Evolutionary conservation across 1,140 invertebrate species (phyloP).

Genomic region (Vanessa atalanta): DNA sequence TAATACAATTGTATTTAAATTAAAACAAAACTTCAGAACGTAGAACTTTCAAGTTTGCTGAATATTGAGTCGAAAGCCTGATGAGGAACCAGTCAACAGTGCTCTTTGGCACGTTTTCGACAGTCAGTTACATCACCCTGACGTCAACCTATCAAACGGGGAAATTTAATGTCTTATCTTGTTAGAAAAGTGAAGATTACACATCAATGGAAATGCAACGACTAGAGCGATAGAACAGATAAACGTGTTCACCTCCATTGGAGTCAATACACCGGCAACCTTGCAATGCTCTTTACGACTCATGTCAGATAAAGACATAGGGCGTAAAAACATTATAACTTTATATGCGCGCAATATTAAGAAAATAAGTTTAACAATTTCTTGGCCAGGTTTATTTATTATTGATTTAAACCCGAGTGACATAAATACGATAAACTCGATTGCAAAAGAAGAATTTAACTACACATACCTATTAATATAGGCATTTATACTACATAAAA

Average conservation of each 20-base stretch:
- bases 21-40: background rate
- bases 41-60: slow-evolving; percentile 1
- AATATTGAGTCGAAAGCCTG: slow-evolving; percentile 13
- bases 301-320: slow-evolving; percentile 77
- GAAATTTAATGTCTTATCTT: slow-evolving; percentile 57
- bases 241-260: slow-evolving; percentile 70
- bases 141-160: slow-evolving; percentile 68
- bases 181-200: slow-evolving; percentile 43
- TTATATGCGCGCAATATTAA: slow-evolving; percentile 51
- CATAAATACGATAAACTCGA: too few relatives aligned
- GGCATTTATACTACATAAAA: background rate
- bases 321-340: slow-evolving; percentile 71
- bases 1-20: background rate
- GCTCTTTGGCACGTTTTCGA: slow-evolving; percentile 61
- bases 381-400: background rate
- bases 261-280: slow-evolving; percentile 79
- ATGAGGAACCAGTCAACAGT: slow-evolving; percentile 51
- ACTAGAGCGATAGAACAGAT: slow-evolving; percentile 60
- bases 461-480: background rate
- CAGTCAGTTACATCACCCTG: slow-evolving; percentile 67
- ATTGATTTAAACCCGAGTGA: background rate
- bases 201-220: slow-evolving; percentile 58
- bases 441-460: too few relatives aligned
- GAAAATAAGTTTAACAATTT: slow-evolving; percentile 33
- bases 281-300: slow-evolving; percentile 77